These are phyloP conservation scores for Stegastes partitus DNA, from an alignment of 2,113 vertebrate species.

Conservation along the genomic window DNA sequence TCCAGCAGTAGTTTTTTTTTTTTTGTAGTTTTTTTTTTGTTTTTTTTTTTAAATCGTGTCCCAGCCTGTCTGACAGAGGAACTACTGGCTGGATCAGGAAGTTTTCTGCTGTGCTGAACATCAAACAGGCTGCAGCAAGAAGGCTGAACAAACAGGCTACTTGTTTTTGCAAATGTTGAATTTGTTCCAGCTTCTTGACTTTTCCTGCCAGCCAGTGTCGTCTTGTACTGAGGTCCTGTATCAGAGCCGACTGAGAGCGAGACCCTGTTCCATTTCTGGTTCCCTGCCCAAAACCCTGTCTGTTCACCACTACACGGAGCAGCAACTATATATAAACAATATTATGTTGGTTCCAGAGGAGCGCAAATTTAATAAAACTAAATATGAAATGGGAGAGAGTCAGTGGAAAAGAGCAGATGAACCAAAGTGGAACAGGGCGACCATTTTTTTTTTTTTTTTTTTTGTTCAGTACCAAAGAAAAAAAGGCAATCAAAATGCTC, in stretches of 20 bases:
- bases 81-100: slow-evolving; percentile 66
- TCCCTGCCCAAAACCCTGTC: slow-evolving; percentile 61
- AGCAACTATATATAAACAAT: slow-evolving; percentile 69
- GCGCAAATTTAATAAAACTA: slow-evolving; percentile 50
- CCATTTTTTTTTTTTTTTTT: slow-evolving; percentile 49
- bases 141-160: slow-evolving; percentile 68
- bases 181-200: slow-evolving; percentile 64
- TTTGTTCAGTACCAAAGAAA: slow-evolving; percentile 80
- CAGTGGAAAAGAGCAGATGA: slow-evolving; percentile 55
- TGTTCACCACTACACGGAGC: slow-evolving; percentile 70
- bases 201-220: slow-evolving; percentile 70
- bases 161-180: slow-evolving; percentile 61
- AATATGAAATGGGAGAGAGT: slow-evolving; percentile 58
- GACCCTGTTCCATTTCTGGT: slow-evolving; percentile 76
- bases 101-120: slow-evolving; percentile 63
- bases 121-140: slow-evolving; percentile 66
- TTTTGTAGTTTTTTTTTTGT: slow-evolving; percentile 16
- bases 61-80: slow-evolving; percentile 73
- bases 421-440: slow-evolving; percentile 71
- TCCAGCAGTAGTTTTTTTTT: slow-evolving; percentile 83
- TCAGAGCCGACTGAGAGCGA: slow-evolving; percentile 72
- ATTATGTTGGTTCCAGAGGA: slow-evolving; percentile 63
- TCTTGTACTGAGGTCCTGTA: slow-evolving; percentile 59
- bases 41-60: slow-evolving; percentile 50
- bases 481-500: slow-evolving; percentile 76